Evolutionary conservation across 2,888 invertebrate genomes (phyloP).

Genomic region (Cataglyphis cursor): DNA sequence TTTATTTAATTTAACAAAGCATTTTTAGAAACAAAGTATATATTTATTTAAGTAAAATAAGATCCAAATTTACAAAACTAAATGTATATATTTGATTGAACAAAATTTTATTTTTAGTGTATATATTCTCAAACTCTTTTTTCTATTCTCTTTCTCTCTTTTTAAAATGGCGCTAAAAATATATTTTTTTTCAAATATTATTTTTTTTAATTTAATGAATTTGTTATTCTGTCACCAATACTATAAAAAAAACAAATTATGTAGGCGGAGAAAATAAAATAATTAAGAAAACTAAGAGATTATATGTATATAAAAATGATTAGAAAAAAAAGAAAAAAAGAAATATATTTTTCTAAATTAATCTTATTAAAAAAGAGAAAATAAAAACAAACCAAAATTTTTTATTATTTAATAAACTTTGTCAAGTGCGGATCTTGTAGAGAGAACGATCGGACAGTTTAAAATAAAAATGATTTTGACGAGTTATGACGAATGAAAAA

Average conservation of each 20-base stretch:
- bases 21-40: no score
- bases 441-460: neutral
- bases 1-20: no score
- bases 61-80: no score
- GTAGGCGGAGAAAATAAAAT: neutral
- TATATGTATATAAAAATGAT: neutral
- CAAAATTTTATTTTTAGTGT: no score
- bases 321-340: neutral
- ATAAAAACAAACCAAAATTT: neutral
- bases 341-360: neutral
- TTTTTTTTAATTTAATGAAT: neutral
- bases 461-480: conserved; percentile 30
- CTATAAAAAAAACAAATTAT: neutral
- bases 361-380: neutral
- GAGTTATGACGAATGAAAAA: conserved; percentile 23
- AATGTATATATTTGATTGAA: no score
- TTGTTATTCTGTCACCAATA: neutral
- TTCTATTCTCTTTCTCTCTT: neutral
- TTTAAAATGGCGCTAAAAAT: neutral
- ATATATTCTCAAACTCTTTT: neutral
- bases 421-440: neutral
- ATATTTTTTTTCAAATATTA: neutral
- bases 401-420: conserved; percentile 18
- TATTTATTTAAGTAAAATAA: no score
- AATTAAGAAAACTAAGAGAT: neutral